A percentile compares a stretch with the other conserved stretches of the same genome.
Conservation (phyloP, 2,113 vertebrate species). For the Cichladusa arquata region DNA sequence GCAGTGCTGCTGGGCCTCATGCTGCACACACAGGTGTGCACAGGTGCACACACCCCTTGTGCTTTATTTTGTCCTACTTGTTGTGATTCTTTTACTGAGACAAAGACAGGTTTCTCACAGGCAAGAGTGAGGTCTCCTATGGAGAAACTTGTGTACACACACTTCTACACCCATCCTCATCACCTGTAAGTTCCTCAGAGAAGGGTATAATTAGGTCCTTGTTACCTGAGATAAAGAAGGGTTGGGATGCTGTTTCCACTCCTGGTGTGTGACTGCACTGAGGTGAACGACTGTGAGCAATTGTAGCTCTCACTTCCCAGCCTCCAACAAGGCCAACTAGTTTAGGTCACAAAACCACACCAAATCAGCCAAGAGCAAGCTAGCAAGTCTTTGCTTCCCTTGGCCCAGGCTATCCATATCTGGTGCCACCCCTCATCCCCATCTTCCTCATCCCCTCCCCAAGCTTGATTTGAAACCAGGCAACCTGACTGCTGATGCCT, state of each 20-base stretch:
- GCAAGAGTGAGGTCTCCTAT: neutral
- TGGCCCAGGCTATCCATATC: neutral
- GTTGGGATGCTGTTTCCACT: neutral
- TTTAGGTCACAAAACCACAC: neutral
- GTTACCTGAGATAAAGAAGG: rapidly evolving
- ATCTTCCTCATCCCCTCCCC: neutral
- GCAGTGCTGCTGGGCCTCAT: neutral
- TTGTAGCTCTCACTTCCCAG: neutral
- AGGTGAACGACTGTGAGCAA: rapidly evolving
- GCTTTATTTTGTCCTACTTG: neutral
- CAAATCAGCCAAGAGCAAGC: neutral
- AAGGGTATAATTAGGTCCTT: neutral
- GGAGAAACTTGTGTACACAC: neutral
- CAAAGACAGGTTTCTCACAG: neutral
- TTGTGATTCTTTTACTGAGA: neutral
- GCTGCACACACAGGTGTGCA: neutral
- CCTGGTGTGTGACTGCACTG: neutral
- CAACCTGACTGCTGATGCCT: neutral
- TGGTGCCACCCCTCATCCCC: neutral
- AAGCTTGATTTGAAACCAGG: neutral
- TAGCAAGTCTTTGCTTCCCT: neutral
- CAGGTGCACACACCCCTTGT: rapidly evolving
- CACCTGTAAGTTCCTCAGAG: neutral
- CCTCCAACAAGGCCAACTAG: neutral
- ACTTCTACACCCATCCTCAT: neutral